Percentiles rank a stretch among this genome's conserved stretches.
Conservation (phyloP, 2,888 invertebrate genomes). For the Baronia brevicornis region DNA sequence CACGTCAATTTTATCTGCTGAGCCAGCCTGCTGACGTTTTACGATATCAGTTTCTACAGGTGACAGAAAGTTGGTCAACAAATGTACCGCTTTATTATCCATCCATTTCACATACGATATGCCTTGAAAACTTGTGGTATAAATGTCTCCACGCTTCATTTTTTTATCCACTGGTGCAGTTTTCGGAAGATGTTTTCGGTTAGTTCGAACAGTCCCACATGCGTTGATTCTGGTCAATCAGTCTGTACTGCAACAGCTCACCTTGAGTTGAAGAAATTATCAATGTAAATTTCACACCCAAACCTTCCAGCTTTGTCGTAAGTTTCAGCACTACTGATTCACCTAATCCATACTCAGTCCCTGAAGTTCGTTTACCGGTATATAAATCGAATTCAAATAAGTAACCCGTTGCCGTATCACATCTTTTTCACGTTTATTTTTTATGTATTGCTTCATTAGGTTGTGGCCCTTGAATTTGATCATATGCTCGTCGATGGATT, state of each 20-base stretch:
- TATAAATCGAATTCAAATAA: slow-evolving; percentile 19
- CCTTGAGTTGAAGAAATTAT: slow-evolving; percentile 16
- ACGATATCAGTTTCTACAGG: slow-evolving; percentile 20
- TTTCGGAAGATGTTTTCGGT: slow-evolving; percentile 11
- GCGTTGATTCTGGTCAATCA: slow-evolving; percentile 9
- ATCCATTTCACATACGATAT: slow-evolving; percentile 24
- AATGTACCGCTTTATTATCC: slow-evolving; percentile 27
- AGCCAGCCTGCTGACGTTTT: slow-evolving; percentile 21
- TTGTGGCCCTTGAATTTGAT: slow-evolving; percentile 13
- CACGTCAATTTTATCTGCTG: slow-evolving; percentile 20
- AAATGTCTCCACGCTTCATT: slow-evolving; percentile 12
- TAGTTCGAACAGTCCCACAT: slow-evolving; percentile 11
- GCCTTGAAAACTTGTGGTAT: slow-evolving; percentile 12
- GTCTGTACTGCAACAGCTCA: slow-evolving; percentile 14
- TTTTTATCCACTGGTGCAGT: slow-evolving; percentile 9
- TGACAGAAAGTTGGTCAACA: slow-evolving; percentile 29
- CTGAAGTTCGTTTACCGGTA: slow-evolving; percentile 14
- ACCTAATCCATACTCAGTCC: slow-evolving; percentile 10
- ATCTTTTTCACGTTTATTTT: slow-evolving; percentile 15
- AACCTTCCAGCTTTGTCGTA: slow-evolving; percentile 11
- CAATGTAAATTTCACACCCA: slow-evolving; percentile 17
- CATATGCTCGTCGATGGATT: slow-evolving; percentile 14
- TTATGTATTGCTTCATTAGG: slow-evolving; percentile 8
- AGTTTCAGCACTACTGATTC: slow-evolving; percentile 13
- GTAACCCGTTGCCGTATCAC: slow-evolving; percentile 15